Conservation (phyloP, 2,888 invertebrate genomes). For the Raillietiella orientalis region DNA sequence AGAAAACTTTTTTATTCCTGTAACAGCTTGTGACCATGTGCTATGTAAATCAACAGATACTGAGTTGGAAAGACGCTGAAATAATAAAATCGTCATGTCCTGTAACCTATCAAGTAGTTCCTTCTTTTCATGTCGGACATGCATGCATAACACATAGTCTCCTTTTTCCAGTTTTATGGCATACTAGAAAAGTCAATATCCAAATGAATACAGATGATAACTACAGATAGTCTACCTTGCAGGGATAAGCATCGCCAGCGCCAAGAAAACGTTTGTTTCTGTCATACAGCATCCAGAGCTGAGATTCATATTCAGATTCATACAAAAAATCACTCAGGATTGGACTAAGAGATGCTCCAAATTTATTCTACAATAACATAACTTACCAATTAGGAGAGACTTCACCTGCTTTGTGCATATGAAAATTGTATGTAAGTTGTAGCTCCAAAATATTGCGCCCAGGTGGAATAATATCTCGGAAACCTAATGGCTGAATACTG, state of each 20-base stretch:
- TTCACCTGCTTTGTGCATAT: constrained; percentile 45
- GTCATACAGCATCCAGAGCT: constrained; percentile 88
- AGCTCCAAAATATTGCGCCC: constrained; percentile 69
- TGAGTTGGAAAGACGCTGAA: constrained; percentile 35
- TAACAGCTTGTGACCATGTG: constrained; percentile 28
- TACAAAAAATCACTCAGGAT: constrained; percentile 59
- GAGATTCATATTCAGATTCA: constrained; percentile 81
- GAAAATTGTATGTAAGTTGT: constrained; percentile 53
- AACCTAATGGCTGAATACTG: background rate
- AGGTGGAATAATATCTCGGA: constrained; percentile 53
- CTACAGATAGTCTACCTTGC: too few species aligned
- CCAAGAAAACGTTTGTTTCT: constrained; percentile 51
- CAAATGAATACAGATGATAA: too few species aligned
- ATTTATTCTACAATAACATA: too few species aligned
- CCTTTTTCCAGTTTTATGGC: constrained; percentile 71
- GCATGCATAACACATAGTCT: constrained; percentile 55
- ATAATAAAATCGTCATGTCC: constrained; percentile 34
- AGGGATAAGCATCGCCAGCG: constrained; percentile 64
- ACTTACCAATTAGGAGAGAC: constrained; percentile 28
- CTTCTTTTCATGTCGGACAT: constrained; percentile 63
- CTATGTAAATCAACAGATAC: constrained; percentile 42
- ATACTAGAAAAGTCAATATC: constrained; percentile 24
- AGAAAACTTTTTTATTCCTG: constrained; percentile 41
- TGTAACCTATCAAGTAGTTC: constrained; percentile 49
- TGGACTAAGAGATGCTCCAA: constrained; percentile 16